A percentile compares a stretch with the other conserved stretches of the same genome.
phyloP scores from a whole-genome alignment of 2,113 vertebrate species.

The Trichomycterus rosablanca region DNA sequence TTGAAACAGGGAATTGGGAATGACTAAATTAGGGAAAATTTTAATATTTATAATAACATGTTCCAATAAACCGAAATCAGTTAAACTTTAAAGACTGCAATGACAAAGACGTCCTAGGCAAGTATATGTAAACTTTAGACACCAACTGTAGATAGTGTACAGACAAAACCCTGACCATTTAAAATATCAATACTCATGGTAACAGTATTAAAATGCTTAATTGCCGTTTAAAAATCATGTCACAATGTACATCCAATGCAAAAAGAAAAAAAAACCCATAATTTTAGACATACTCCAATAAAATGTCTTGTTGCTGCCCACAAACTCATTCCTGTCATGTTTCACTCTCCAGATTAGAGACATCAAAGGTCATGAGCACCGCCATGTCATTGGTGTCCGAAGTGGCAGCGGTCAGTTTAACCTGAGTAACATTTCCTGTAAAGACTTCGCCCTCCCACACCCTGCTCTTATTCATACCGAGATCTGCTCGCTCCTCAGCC shows the following conservation, averaged over 20 bases:
- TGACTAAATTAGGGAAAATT: too few species aligned
- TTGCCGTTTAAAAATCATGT: not conserved
- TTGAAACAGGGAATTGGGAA: too few species aligned
- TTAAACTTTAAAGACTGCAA: too few species aligned
- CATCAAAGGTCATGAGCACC: constrained; percentile 69
- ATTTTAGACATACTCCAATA: too few species aligned
- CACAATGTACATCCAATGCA: constrained; percentile 2
- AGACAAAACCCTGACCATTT: too few species aligned
- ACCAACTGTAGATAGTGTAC: too few species aligned
- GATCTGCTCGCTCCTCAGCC: constrained; percentile 51
- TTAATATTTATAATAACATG: too few species aligned
- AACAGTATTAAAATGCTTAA: not conserved
- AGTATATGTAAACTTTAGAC: too few species aligned
- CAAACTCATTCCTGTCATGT: not conserved
- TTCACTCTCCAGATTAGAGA: constrained; percentile 46
- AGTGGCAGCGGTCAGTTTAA: constrained; percentile 63
- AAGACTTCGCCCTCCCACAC: constrained; percentile 72
- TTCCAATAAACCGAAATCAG: too few species aligned
- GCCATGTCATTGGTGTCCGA: constrained; percentile 61
- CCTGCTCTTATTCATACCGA: constrained; percentile 61
- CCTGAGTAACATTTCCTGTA: constrained; percentile 43
- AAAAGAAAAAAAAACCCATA: not conserved
- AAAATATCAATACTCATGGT: too few species aligned
- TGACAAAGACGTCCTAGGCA: too few species aligned
- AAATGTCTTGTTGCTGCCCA: not conserved